Evolutionary conservation across 64 coral and sea anemone species (phyloP), one percentile per base, ranked within the genome.

Genomic region (Pocillopora damicornis): DNA sequence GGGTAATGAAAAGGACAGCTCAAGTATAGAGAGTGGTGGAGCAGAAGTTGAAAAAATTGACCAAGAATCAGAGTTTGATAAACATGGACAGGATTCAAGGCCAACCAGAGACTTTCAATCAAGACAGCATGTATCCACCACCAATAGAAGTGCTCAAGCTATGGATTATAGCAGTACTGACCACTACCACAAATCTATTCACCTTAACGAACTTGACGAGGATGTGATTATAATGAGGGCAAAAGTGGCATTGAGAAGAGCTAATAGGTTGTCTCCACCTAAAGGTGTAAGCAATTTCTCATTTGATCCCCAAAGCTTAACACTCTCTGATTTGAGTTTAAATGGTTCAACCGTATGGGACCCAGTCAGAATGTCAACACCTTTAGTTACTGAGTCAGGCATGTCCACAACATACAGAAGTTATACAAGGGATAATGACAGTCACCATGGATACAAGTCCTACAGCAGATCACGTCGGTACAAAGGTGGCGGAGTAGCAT

Each of bases 311-410:
- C 76, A 71, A 6, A 83, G 61, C 51, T 74, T 74, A 37, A 75
- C 89, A 76, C 22, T 90, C 13, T 90, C 89, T 42, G 73, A 83
- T 83, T 75, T 90, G 34, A 90, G 81, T 76, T 62, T 90, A 45
- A 82, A 73, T 45, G 79, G 9, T 56, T 37, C 63, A 45, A n/a
- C 81, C 5, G 75, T 75, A 74, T 86, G 90, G 90, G 81, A 87
- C 18, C 90, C 90, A 59, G 82, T 91, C 4, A 36, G 75, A 59
- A 91, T 91, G 90, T 91, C 83, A 25, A 91, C 82, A 37, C 82
- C 90, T 73, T 15, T 91, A 38, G 76, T 59, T 74, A 30, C 59
- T 13, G 74, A 73, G 13, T 9, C 66, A 12, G n/a, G 37, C 17
- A 23, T 36, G 37, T 58, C 82, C 16, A 87, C 36, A 36, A 60